These are phyloP conservation scores for Seladonia tumulorum DNA, from an alignment of 2,888 invertebrate species.

Conservation along the genomic window DNA sequence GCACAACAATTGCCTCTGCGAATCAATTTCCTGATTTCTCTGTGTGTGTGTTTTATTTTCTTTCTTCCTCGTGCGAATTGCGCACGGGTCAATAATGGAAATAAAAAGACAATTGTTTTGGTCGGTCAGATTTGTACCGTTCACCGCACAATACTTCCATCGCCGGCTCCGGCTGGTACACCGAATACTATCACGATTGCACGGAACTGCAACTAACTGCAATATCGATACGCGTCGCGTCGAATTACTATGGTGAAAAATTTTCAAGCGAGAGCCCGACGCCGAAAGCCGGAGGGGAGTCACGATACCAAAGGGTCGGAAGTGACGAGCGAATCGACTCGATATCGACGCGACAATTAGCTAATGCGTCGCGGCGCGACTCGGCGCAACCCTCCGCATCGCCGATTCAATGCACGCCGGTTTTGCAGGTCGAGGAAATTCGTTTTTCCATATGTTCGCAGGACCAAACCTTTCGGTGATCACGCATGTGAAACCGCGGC, in stretches of 20 bases:
- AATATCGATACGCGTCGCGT: constrained; percentile 13
- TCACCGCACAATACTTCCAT: not conserved
- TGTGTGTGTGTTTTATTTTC: too few species aligned
- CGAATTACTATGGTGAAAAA: constrained; percentile 36
- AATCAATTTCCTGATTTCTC: constrained; percentile 9
- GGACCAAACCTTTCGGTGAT: constrained; percentile 73
- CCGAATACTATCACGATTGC: constrained; percentile 3
- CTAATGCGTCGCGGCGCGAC: constrained; percentile 77
- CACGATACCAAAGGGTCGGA: constrained; percentile 50
- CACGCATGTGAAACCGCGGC: constrained; percentile 74
- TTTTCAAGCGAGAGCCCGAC: not conserved
- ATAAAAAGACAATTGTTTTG: constrained; percentile 1
- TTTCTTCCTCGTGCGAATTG: not conserved
- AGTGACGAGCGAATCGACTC: constrained; percentile 65
- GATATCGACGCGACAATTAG: constrained; percentile 79
- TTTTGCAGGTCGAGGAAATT: constrained; percentile 75
- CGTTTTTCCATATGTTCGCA: constrained; percentile 58
- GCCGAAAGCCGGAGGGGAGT: not conserved
- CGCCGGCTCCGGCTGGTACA: not conserved
- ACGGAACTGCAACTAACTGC: constrained; percentile 9
- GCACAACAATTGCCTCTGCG: not conserved
- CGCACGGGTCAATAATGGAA: not conserved
- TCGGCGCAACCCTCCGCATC: constrained; percentile 28
- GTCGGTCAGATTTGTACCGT: not conserved
- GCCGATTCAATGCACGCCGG: constrained; percentile 40